Evolutionary conservation across 2,113 vertebrate species (phyloP).

Genomic region (Carettochelys insculpta): DNA sequence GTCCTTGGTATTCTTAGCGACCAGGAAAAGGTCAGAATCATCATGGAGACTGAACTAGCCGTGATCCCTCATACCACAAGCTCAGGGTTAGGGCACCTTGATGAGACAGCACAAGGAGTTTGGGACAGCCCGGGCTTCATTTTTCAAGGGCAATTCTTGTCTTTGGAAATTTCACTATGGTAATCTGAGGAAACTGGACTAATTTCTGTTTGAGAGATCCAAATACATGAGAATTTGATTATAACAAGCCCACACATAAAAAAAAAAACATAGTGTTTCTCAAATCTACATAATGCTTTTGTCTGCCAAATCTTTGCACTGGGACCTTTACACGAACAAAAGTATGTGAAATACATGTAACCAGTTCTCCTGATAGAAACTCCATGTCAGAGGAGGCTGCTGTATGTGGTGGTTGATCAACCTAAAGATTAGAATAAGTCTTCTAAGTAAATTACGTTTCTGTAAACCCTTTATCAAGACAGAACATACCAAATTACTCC

Average conservation of each 20-base stretch:
- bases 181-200: constrained; percentile 43
- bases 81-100: not conserved
- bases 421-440: constrained; percentile 8
- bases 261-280: constrained; percentile 31
- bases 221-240: constrained; percentile 55
- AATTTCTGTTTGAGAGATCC: constrained; percentile 50
- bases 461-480: constrained; percentile 26
- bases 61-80: not conserved
- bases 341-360: constrained; percentile 54
- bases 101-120: not conserved
- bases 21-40: not conserved
- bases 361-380: constrained; percentile 1
- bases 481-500: constrained; percentile 20
- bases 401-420: not conserved
- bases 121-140: rapidly evolving
- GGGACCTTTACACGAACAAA: constrained; percentile 32
- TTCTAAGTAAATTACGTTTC: constrained; percentile 39
- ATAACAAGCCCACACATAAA: constrained; percentile 42
- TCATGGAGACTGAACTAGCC: not conserved
- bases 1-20: not conserved
- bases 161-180: constrained; percentile 14
- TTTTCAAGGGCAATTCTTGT: not conserved
- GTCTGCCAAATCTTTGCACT: constrained; percentile 7
- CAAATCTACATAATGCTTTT: constrained; percentile 22
- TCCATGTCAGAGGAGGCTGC: not conserved